Conservation (phyloP, 2,113 vertebrate species). For the Epinephelus fuscoguttatus region DNA sequence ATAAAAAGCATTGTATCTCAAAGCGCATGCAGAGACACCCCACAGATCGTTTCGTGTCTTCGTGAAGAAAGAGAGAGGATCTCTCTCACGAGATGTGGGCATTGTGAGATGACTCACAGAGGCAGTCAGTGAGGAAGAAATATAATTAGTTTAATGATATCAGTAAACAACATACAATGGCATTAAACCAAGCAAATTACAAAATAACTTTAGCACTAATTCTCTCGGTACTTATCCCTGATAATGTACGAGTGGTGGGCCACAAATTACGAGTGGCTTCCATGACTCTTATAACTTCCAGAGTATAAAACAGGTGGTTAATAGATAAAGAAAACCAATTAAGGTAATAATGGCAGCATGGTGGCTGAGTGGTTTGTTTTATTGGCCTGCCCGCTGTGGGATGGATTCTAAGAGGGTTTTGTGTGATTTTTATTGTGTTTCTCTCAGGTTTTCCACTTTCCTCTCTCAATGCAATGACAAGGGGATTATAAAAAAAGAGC, state of each 20-base stretch:
- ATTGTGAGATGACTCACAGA: neutral
- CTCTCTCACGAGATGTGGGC: neutral
- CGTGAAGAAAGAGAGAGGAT: neutral
- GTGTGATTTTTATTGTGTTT: neutral
- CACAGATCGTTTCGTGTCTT: neutral
- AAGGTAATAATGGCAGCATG: neutral
- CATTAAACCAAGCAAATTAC: neutral
- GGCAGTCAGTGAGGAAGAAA: neutral
- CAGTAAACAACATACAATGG: conserved; percentile 4
- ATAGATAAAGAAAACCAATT: conserved; percentile 21
- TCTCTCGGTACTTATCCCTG: neutral
- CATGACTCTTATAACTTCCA: neutral
- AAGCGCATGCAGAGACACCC: neutral
- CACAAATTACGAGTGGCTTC: neutral
- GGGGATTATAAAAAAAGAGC: neutral
- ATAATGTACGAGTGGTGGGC: neutral
- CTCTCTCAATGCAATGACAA: neutral
- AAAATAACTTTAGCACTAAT: neutral
- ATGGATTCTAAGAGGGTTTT: neutral
- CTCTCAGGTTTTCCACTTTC: neutral
- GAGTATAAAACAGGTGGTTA: conserved; percentile 12
- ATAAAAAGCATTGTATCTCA: neutral
- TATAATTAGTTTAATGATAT: conserved; percentile 1
- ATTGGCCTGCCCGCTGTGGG: neutral
- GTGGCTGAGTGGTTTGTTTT: conserved; percentile 3